These are phyloP conservation scores for Elmis aenea DNA, from an alignment of 2,888 invertebrate genomes.

Conservation along the genomic window DNA sequence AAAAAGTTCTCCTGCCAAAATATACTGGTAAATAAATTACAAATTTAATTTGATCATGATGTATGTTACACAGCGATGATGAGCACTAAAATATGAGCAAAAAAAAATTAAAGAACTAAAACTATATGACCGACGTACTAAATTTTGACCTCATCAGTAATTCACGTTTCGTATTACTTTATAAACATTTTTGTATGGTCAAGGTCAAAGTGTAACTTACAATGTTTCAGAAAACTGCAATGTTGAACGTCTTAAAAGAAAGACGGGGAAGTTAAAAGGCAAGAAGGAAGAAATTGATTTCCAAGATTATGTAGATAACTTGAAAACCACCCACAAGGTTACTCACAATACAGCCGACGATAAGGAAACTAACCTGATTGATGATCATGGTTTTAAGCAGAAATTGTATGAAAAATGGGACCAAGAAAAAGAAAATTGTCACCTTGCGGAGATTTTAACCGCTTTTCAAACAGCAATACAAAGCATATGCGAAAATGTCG, in stretches of 20 bases:
- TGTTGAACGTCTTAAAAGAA: slow-evolving; percentile 38
- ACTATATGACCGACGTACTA: no score
- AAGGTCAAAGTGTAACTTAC: no score
- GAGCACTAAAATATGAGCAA: no score
- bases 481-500: slow-evolving; percentile 54
- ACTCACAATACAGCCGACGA: slow-evolving; percentile 6
- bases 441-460: slow-evolving; percentile 45
- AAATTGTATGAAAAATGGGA: slow-evolving; percentile 35
- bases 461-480: slow-evolving; percentile 51
- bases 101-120: no score
- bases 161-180: no score
- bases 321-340: slow-evolving; percentile 31
- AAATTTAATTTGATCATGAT: no score
- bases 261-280: slow-evolving; percentile 31
- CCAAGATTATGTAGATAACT: slow-evolving; percentile 33
- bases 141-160: no score
- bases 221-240: slow-evolving; percentile 36
- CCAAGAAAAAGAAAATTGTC: slow-evolving; percentile 35
- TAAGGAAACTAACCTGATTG: slow-evolving; percentile 1
- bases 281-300: slow-evolving; percentile 26
- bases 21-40: no score
- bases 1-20: no score
- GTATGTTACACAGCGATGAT: no score
- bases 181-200: no score
- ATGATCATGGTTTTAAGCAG: slow-evolving; percentile 23